Evolutionary conservation across 2,888 invertebrate genomes (phyloP).

Genomic region (Ennomos erosarius): DNA sequence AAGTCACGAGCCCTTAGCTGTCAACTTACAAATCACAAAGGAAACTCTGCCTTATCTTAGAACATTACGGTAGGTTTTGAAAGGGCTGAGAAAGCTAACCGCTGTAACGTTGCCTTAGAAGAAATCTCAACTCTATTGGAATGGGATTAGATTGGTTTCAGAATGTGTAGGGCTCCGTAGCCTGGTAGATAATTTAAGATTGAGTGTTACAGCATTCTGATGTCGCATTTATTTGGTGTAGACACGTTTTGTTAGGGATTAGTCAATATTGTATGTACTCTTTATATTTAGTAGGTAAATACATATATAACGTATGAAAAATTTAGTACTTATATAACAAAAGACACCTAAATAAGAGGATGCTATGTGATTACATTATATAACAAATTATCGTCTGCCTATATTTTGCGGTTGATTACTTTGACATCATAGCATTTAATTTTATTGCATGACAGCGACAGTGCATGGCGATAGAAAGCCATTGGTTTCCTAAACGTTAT

Average conservation of each 20-base stretch:
- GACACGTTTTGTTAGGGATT: no score
- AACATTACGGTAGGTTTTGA: no score
- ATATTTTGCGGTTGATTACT: slow-evolving; percentile 13
- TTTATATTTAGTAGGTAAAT: no score
- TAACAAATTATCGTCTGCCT: slow-evolving; percentile 8
- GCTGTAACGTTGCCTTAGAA: not conserved
- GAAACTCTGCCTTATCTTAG: slow-evolving; percentile 21
- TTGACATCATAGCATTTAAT: slow-evolving; percentile 21
- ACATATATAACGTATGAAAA: no score
- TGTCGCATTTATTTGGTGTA: no score
- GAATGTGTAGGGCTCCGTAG: not conserved
- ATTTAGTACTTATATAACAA: no score
- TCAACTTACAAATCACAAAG: slow-evolving; percentile 17
- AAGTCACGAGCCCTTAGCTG: slow-evolving; percentile 52
- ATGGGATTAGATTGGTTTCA: not conserved
- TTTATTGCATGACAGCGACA: slow-evolving; percentile 18
- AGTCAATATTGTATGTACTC: no score
- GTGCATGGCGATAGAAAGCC: slow-evolving; percentile 16
- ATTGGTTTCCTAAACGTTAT: slow-evolving; percentile 2
- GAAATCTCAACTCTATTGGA: slow-evolving; percentile 18
- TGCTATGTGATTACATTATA: not conserved
- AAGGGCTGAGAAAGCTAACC: no score
- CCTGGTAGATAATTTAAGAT: not conserved
- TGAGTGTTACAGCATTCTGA: not conserved
- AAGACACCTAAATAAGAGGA: no score